Evolutionary conservation across 2,888 invertebrate species (phyloP).

Genomic region (Cephus rjabovi): DNA sequence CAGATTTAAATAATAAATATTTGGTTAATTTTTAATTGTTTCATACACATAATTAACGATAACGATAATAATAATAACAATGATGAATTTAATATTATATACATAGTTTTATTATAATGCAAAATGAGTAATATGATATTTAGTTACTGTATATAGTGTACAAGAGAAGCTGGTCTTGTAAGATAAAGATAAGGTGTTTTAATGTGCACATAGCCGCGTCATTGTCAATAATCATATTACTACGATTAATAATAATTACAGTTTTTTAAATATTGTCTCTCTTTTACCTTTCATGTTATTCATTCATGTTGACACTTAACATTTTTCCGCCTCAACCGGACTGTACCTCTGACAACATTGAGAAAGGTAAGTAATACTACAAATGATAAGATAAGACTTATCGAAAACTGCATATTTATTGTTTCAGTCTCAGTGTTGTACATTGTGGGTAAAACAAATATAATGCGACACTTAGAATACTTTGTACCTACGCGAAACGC

Average conservation of each 20-base stretch:
- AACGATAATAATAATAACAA: conserved; percentile 44
- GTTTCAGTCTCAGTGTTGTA: conserved; percentile 8
- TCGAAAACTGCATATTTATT: conserved; percentile 5
- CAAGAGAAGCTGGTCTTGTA: conserved; percentile 69
- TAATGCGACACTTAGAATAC: conserved; percentile 1
- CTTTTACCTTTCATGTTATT: background rate
- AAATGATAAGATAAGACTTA: background rate
- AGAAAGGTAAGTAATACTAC: background rate
- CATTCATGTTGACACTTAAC: background rate
- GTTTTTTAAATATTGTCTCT: conserved; percentile 53
- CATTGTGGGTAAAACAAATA: conserved; percentile 4
- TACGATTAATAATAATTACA: conserved; percentile 67
- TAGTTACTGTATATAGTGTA: conserved; percentile 67
- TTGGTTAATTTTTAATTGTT: conserved; percentile 55
- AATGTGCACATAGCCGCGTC: conserved; percentile 71
- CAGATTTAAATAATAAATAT: conserved; percentile 51
- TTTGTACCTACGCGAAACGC: conserved; percentile 6
- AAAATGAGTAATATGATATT: conserved; percentile 55
- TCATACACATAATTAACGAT: conserved; percentile 43
- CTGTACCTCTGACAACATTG: background rate
- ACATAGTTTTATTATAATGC: conserved; percentile 29
- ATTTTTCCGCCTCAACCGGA: background rate
- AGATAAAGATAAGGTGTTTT: conserved; percentile 70
- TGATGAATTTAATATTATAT: conserved; percentile 53
- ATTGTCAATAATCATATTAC: conserved; percentile 67